These are phyloP conservation scores for Microlaimidae sp. DNA, from an alignment of 2,888 invertebrate genomes.

Conservation along the genomic window DNA sequence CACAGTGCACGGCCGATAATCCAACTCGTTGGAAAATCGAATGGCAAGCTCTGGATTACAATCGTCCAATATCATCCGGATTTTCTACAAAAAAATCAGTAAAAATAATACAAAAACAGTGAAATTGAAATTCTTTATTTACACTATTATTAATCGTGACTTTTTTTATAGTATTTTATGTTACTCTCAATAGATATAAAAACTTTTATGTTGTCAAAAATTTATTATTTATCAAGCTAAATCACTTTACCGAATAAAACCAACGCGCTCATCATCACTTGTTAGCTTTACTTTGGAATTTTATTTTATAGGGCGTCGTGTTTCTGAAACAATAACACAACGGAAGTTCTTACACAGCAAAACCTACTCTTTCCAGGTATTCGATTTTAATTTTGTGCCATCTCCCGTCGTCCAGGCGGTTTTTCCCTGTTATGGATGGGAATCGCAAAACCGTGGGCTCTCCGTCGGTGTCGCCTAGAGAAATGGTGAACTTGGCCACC, in stretches of 20 bases:
- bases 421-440: background rate
- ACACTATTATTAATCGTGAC: too few relatives aligned
- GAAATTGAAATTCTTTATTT: too few relatives aligned
- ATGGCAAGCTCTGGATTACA: slow-evolving; percentile 70
- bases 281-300: too few relatives aligned
- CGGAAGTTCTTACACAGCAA: slow-evolving; percentile 19
- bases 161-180: too few relatives aligned
- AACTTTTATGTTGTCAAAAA: too few relatives aligned
- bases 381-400: slow-evolving; percentile 72
- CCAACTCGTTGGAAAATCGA: slow-evolving; percentile 50
- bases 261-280: too few relatives aligned
- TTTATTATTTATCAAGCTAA: too few relatives aligned
- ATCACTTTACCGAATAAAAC: too few relatives aligned
- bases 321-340: too few relatives aligned
- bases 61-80: slow-evolving; percentile 60
- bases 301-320: too few relatives aligned
- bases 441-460: slow-evolving; percentile 39
- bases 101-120: too few relatives aligned
- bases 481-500: slow-evolving; percentile 65
- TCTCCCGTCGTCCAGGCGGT: slow-evolving; percentile 60
- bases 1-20: slow-evolving; percentile 65
- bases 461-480: slow-evolving; percentile 59
- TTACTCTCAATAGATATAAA: too few relatives aligned
- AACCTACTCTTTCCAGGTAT: slow-evolving; percentile 58
- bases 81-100: slow-evolving; percentile 46